Conservation (phyloP, 2,888 invertebrate species). For the Eucera pruinosa region DNA sequence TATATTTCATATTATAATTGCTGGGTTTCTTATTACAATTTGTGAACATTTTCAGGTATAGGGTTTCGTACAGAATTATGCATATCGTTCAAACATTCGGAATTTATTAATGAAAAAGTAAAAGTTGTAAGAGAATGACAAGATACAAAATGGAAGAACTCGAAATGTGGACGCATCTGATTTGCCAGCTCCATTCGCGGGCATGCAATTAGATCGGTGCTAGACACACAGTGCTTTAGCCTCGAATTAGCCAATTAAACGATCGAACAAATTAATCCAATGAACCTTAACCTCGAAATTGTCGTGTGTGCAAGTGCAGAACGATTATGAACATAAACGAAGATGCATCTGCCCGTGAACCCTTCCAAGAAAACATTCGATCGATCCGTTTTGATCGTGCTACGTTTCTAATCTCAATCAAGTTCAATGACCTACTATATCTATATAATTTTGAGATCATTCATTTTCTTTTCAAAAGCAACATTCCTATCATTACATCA, state of each 20-base stretch:
- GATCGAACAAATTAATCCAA: slow-evolving; percentile 66
- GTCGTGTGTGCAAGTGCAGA: slow-evolving; percentile 49
- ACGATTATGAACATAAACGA: slow-evolving; percentile 43
- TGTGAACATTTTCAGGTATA: too few species aligned
- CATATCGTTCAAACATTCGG: too few species aligned
- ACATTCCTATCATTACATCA: too few species aligned
- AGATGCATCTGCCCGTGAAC: slow-evolving; percentile 35
- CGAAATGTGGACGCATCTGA: slow-evolving; percentile 19
- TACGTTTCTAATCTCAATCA: neutral
- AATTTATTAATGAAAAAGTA: neutral
- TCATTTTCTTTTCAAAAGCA: too few species aligned
- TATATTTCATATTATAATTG: too few species aligned
- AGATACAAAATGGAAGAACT: too few species aligned
- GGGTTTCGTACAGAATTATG: too few species aligned
- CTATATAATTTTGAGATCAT: too few species aligned
- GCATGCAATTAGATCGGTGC: slow-evolving; percentile 52
- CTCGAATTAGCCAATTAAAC: slow-evolving; percentile 63
- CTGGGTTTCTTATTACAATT: too few species aligned
- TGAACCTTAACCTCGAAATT: slow-evolving; percentile 65
- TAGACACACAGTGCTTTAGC: slow-evolving; percentile 54
- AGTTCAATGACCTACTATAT: neutral
- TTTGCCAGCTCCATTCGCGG: slow-evolving; percentile 41
- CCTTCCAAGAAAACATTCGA: slow-evolving; percentile 41
- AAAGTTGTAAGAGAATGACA: too few species aligned
- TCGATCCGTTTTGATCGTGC: neutral